These are phyloP conservation scores for Pachycephala philippinensis DNA, from an alignment of 2,113 vertebrate genomes.

Conservation along the genomic window DNA sequence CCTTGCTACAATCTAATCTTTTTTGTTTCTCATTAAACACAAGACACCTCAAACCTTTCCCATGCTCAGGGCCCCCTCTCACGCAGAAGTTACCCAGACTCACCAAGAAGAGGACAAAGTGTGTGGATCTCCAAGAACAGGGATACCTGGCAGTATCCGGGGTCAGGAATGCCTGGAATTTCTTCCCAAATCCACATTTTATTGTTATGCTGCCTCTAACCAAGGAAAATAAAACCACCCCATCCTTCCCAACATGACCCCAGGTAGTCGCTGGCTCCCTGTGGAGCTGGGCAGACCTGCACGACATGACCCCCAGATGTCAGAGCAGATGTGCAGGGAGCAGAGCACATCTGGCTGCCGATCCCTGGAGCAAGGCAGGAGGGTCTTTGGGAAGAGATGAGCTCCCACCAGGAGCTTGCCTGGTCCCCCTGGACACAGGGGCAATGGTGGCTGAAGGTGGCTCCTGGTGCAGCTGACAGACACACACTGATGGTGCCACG, in stretches of 20 bases:
- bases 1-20: conserved; percentile 9
- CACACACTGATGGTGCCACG: accelerated
- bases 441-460: background rate
- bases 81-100: background rate
- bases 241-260: background rate
- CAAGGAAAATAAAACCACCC: background rate
- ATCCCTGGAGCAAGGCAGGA: background rate
- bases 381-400: background rate
- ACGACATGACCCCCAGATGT: accelerated
- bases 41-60: background rate
- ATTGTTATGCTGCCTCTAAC: background rate
- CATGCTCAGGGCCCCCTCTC: background rate
- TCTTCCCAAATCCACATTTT: background rate
- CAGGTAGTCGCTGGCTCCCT: background rate
- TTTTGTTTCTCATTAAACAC: conserved; percentile 30
- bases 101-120: background rate
- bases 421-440: accelerated
- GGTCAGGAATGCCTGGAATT: background rate
- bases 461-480: background rate
- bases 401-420: background rate
- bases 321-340: background rate
- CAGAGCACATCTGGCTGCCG: background rate
- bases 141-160: background rate
- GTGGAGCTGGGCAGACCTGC: background rate
- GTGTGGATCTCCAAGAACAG: background rate